These are phyloP conservation scores for Pantherophis vulpinus DNA, from an alignment of 2,797 vertebrate genomes.

Conservation along the genomic window DNA sequence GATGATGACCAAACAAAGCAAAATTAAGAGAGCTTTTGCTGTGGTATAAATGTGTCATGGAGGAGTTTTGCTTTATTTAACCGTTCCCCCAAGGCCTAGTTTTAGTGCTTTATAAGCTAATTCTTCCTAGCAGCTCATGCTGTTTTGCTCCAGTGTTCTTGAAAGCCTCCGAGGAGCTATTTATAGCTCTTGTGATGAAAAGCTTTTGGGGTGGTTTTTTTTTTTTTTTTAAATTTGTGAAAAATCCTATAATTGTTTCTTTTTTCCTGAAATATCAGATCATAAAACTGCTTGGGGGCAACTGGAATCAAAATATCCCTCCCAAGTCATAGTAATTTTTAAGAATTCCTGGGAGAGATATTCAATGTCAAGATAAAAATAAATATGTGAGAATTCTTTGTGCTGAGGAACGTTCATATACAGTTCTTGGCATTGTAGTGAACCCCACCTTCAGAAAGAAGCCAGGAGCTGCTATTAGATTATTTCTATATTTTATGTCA, in stretches of 20 bases:
- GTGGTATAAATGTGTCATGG: neutral
- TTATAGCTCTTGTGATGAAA: neutral
- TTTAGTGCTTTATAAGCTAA: neutral
- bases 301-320: neutral
- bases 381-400: neutral
- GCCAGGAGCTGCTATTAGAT: neutral
- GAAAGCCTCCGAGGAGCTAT: neutral
- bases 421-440: neutral
- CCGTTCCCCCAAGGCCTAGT: neutral
- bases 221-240: neutral
- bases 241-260: neutral
- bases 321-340: neutral
- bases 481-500: neutral
- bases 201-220: neutral
- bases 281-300: neutral
- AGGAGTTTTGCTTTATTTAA: neutral
- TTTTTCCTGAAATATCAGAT: neutral
- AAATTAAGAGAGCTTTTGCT: neutral
- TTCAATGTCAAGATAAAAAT: neutral
- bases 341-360: neutral
- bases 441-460: neutral
- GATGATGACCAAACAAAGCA: conserved; percentile 28
- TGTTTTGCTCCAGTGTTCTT: neutral
- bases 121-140: neutral
- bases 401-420: neutral